These are phyloP conservation scores for Lasioglossum lativentre DNA, from an alignment of 2,888 invertebrate species.

Conservation along the genomic window DNA sequence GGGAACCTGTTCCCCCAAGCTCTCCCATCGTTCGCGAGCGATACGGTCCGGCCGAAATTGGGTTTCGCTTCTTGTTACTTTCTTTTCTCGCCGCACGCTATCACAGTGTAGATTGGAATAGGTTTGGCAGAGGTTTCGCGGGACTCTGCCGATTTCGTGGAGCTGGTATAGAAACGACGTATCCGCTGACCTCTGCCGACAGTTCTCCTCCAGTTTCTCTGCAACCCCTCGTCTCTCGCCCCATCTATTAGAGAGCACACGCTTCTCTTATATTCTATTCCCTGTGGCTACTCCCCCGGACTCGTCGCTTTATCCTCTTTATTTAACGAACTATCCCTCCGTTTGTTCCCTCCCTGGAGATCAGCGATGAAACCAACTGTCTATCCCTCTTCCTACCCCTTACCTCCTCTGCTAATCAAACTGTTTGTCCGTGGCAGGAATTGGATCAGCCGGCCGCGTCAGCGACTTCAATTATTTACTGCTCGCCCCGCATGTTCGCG, in stretches of 20 bases:
- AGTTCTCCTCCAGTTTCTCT: constrained; percentile 26
- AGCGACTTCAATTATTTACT: constrained; percentile 53
- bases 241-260: constrained; percentile 18
- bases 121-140: constrained; percentile 52
- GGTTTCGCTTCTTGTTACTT: constrained; percentile 60
- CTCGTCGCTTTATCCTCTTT: constrained; percentile 9
- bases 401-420: constrained; percentile 45
- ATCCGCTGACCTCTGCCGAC: constrained; percentile 52
- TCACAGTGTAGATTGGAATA: constrained; percentile 45
- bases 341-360: not conserved
- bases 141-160: constrained; percentile 60
- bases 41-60: constrained; percentile 50
- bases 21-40: not conserved
- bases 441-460: constrained; percentile 39
- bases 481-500: constrained; percentile 30
- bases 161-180: constrained; percentile 23
- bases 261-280: constrained; percentile 24
- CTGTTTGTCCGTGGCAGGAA: constrained; percentile 51
- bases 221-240: not conserved
- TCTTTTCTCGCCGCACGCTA: constrained; percentile 46
- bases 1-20: constrained; percentile 12
- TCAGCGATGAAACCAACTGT: not conserved
- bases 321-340: constrained; percentile 5
- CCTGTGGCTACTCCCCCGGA: not conserved
- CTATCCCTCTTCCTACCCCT: not conserved